Evolutionary conservation across 2,888 invertebrate species (phyloP), one percentile per base, ranked within the genome.

Genomic region (Penaeus monodon): DNA sequence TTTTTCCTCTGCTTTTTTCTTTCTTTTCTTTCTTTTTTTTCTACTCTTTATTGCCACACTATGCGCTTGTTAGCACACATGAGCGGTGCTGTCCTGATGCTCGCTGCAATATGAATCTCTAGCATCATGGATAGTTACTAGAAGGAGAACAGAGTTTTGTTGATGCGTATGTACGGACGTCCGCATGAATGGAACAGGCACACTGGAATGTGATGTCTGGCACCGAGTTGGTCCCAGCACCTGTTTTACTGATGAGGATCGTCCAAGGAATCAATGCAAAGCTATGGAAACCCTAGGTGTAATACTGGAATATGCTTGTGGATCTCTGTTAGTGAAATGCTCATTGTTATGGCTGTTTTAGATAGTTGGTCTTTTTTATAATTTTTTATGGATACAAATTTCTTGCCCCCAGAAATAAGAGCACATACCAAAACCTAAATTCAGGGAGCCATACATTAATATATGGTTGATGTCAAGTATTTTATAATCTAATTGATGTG

Each of bases 101-200:
- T 86, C 82, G 81, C 84, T 88, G 88, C 88, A 88, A 88, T 88
- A 88, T 80, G 88, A 88, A 88, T 88, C 88, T 88, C 88, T 84
- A 76, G 86, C 83, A 78, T 83, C 86, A 22, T 86, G 86, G 86
- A 83, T 79, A 70, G 82, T 83, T 44, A 78, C 73, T 84, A 77
- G 65, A 29, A 76, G 73, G 81, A 70, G 68, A 82, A 68, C 44
- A 70, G 82, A 65, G 83, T 85, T 49, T 78, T 85, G 79, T 57
- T 79, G 79, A 78, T 38, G 81, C 73, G 79, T 49, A 79, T 85
- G 85, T 78, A 66, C 27, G 85, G 78, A 85, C 65, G 29, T 78
- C 70, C 63, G 63, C 78, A 27, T 83, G 82, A 83, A 63, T 79
- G 83, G 44, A 49, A 76, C 79, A 83, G 73, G 78, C 33, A 38